phyloP scores from a whole-genome alignment of 1,140 invertebrate species.

The Battus philenor region DNA sequence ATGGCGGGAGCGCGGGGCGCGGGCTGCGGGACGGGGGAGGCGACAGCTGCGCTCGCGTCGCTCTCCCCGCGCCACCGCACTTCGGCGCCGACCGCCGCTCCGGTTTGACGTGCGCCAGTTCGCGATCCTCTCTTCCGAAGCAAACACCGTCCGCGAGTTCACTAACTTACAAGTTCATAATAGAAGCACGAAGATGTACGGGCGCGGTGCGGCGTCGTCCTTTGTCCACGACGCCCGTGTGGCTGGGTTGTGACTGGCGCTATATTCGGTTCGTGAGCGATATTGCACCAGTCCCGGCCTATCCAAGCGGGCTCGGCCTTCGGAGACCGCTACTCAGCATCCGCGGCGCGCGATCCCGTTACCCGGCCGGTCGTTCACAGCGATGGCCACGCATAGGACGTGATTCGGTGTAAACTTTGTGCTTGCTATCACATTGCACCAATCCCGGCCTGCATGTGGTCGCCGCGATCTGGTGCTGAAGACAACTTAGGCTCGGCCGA shows the following conservation, averaged over 20 bases:
- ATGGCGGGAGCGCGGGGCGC: constrained; percentile 26
- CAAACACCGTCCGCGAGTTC: constrained; percentile 51
- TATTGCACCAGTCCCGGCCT: constrained; percentile 75
- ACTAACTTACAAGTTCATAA: constrained; percentile 36
- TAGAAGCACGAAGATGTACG: constrained; percentile 21
- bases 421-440: constrained; percentile 68
- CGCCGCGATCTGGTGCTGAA: constrained; percentile 33
- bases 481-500: constrained; percentile 19
- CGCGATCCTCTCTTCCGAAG: constrained; percentile 26
- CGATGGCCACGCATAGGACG: constrained; percentile 71
- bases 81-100: constrained; percentile 43
- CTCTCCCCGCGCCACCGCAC: constrained; percentile 49
- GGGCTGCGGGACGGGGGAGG: constrained; percentile 33
- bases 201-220: constrained; percentile 38
- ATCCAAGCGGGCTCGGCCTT: constrained; percentile 68
- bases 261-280: constrained; percentile 65
- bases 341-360: constrained; percentile 70
- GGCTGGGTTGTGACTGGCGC: constrained; percentile 67
- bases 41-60: constrained; percentile 63
- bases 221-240: constrained; percentile 63
- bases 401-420: constrained; percentile 72
- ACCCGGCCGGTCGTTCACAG: constrained; percentile 69
- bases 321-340: constrained; percentile 71
- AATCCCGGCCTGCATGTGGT: constrained; percentile 72
- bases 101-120: constrained; percentile 27